Conservation (phyloP, 2,888 invertebrate species). For the Agelastica alni region DNA sequence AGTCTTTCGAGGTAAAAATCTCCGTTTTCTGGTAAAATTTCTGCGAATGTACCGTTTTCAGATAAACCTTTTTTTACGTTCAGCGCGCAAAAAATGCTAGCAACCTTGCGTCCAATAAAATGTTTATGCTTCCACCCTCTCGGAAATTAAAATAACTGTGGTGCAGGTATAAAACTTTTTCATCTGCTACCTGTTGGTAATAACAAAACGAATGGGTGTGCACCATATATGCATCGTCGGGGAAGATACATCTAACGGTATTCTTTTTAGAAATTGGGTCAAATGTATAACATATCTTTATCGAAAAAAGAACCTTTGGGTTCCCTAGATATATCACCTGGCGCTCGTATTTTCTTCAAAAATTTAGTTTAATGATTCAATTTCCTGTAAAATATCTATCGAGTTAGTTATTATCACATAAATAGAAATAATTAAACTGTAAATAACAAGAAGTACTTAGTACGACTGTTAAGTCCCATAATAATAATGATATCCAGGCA, state of each 20-base stretch:
- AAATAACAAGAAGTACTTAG: too few species aligned
- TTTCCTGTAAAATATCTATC: too few species aligned
- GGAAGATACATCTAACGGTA: constrained; percentile 12
- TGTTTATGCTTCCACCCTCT: constrained; percentile 29
- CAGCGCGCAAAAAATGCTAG: constrained; percentile 26
- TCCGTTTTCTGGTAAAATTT: constrained; percentile 29
- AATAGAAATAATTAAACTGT: too few species aligned
- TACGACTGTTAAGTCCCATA: too few species aligned
- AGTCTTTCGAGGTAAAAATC: constrained; percentile 31
- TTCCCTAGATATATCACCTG: constrained; percentile 10
- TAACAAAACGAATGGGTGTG: constrained; percentile 1
- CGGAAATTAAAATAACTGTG: constrained; percentile 33
- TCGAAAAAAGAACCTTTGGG: constrained; percentile 1
- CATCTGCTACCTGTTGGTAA: constrained; percentile 29
- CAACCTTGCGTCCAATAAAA: constrained; percentile 19
- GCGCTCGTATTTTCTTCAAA: neutral
- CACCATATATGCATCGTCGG: neutral
- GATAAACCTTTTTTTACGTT: constrained; percentile 28
- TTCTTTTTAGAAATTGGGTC: constrained; percentile 14
- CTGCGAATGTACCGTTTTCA: constrained; percentile 34
- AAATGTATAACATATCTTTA: constrained; percentile 14
- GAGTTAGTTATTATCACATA: too few species aligned
- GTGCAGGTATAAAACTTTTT: constrained; percentile 37
- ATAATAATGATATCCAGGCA: too few species aligned
- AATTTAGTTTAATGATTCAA: constrained; percentile 1